These are phyloP conservation scores for Sicus ferrugineus DNA, from an alignment of 2,888 invertebrate genomes.

Conservation along the genomic window DNA sequence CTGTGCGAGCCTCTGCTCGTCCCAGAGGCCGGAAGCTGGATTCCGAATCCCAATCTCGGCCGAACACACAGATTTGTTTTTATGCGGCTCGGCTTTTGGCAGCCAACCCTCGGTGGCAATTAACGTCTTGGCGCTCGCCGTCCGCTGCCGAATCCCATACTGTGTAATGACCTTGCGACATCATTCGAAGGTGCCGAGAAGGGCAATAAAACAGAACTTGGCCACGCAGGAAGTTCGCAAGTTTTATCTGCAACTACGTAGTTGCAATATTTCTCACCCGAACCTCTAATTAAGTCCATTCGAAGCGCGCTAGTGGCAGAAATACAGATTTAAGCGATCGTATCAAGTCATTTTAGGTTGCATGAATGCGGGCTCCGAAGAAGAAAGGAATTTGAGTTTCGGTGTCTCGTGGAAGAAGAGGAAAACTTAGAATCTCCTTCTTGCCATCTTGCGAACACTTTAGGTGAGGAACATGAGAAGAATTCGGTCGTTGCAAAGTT, in stretches of 20 bases:
- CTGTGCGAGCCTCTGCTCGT: neutral
- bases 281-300: slow-evolving; percentile 1
- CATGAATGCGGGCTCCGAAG: too few relatives aligned
- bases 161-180: slow-evolving; percentile 19
- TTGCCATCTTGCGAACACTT: too few relatives aligned
- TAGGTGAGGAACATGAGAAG: too few relatives aligned
- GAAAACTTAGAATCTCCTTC: too few relatives aligned
- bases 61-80: neutral
- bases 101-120: slow-evolving; percentile 10
- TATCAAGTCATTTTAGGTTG: too few relatives aligned
- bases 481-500: too few relatives aligned
- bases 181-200: slow-evolving; percentile 13
- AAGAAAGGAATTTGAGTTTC: too few relatives aligned
- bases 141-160: neutral
- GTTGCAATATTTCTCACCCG: slow-evolving; percentile 5
- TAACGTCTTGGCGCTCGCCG: slow-evolving; percentile 9
- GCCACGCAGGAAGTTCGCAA: slow-evolving; percentile 5
- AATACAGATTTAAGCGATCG: neutral
- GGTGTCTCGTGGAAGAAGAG: too few relatives aligned
- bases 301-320: neutral
- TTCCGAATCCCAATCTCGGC: slow-evolving; percentile 9
- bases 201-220: slow-evolving; percentile 24
- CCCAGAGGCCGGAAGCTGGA: slow-evolving; percentile 7
- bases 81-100: neutral
- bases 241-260: slow-evolving; percentile 14